phyloP scores from a whole-genome alignment of 1,140 invertebrate genomes.

The Tetramorium parvispinum region DNA sequence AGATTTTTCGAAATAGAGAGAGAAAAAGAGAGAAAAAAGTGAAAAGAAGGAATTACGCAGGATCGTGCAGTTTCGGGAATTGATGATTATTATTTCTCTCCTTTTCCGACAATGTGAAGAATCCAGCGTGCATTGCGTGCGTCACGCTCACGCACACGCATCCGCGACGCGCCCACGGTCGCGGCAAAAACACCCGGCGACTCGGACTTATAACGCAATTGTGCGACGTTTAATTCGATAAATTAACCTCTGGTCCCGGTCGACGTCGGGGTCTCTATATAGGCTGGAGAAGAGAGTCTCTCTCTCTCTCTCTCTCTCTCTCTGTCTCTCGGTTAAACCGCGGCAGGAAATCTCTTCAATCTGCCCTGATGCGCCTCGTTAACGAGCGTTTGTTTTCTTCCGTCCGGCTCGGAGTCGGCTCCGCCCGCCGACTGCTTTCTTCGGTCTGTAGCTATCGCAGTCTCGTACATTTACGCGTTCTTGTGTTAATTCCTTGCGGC shows the following conservation, averaged over 20 bases:
- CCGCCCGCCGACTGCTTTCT: slow-evolving; percentile 60
- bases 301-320: not conserved
- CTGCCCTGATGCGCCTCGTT: slow-evolving; percentile 83
- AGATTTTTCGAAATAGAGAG: not conserved
- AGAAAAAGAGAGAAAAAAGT: not conserved
- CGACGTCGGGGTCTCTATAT: slow-evolving; percentile 77
- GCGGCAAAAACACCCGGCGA: slow-evolving; percentile 75
- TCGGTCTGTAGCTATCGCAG: slow-evolving; percentile 18
- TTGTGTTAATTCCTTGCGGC: not conserved
- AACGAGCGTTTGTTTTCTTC: slow-evolving; percentile 84
- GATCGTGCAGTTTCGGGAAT: not conserved
- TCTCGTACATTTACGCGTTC: not conserved
- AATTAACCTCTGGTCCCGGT: slow-evolving; percentile 82
- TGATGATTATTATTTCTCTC: slow-evolving; percentile 4
- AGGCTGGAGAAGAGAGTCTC: slow-evolving; percentile 72
- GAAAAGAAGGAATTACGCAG: not conserved
- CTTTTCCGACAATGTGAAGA: not conserved
- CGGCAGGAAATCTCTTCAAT: slow-evolving; percentile 85
- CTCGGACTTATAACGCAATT: slow-evolving; percentile 82
- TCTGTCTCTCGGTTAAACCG: slow-evolving; percentile 74
- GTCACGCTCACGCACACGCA: slow-evolving; percentile 27
- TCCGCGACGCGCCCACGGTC: not conserved
- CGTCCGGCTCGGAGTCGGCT: slow-evolving; percentile 64
- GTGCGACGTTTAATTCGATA: slow-evolving; percentile 83
- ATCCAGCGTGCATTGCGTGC: not conserved